Conservation (phyloP, 2,888 invertebrate genomes). For the Drosophila diplacantha region DNA sequence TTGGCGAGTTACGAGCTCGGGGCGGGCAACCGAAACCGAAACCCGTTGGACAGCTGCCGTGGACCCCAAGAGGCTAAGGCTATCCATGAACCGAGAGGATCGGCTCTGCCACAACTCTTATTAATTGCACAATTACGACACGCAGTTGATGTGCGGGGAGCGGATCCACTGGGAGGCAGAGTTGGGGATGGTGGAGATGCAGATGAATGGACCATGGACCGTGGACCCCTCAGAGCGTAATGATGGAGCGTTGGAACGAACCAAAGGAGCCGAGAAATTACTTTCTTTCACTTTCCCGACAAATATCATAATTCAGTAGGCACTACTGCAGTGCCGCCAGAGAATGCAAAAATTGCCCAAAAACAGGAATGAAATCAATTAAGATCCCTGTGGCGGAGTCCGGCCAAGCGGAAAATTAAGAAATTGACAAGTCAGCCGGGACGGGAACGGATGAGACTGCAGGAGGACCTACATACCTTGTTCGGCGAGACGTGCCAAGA, state of each 20-base stretch:
- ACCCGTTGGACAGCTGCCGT: conserved; percentile 58
- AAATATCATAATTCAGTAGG: conserved; percentile 69
- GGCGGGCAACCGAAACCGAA: conserved; percentile 43
- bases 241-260: conserved; percentile 53
- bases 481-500: conserved; percentile 85
- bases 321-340: conserved; percentile 33
- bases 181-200: conserved; percentile 3
- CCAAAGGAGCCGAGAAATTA: conserved; percentile 55
- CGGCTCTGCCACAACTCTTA: conserved; percentile 47
- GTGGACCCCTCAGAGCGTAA: conserved; percentile 45
- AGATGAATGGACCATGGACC: conserved; percentile 26
- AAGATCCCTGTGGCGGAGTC: conserved; percentile 34
- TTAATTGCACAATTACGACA: conserved; percentile 74
- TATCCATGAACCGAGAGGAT: conserved; percentile 32
- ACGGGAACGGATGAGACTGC: conserved; percentile 4
- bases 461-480: conserved; percentile 79
- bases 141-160: conserved; percentile 63
- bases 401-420: conserved; percentile 72
- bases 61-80: conserved; percentile 18
- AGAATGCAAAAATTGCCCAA: conserved; percentile 31
- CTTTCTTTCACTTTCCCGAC: conserved; percentile 72
- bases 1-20: conserved; percentile 59
- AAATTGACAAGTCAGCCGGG: conserved; percentile 48
- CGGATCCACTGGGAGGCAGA: conserved; percentile 10
- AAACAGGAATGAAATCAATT: conserved; percentile 66